Percentiles rank a stretch among this genome's conserved stretches.
These are phyloP conservation scores for Meta bourneti DNA, from an alignment of 2,888 invertebrate genomes.

Conservation along the genomic window DNA sequence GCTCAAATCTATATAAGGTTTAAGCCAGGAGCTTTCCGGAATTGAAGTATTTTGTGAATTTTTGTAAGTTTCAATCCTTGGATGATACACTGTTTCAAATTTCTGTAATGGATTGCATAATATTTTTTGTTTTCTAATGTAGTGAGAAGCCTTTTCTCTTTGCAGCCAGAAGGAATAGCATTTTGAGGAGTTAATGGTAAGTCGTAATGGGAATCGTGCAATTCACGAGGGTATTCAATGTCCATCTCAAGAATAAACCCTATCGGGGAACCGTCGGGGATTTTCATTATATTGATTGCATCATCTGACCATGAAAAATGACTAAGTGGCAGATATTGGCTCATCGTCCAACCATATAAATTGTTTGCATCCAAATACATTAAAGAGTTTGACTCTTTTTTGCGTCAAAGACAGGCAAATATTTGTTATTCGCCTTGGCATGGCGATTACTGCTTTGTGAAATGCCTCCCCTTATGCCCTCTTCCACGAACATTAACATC, in stretches of 20 bases:
- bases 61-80: neutral
- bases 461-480: neutral
- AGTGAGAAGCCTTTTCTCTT: constrained; percentile 3
- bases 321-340: constrained; percentile 1
- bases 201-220: neutral
- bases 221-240: neutral
- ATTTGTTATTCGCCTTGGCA: no score
- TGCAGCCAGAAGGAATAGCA: constrained; percentile 13
- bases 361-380: no score
- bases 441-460: no score
- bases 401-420: neutral
- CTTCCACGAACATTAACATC: neutral
- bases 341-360: constrained; percentile 28
- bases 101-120: constrained; percentile 11
- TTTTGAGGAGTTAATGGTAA: neutral
- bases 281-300: neutral
- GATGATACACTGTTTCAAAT: no score
- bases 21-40: constrained; percentile 1
- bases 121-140: neutral
- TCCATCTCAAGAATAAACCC: constrained; percentile 12
- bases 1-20: constrained; percentile 14
- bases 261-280: neutral
- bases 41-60: constrained; percentile 18
- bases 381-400: neutral
- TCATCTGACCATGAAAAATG: neutral